Base-by-base conservation (phyloP, 2,797 vertebrate genomes). In the Channallabes apus region DNA sequence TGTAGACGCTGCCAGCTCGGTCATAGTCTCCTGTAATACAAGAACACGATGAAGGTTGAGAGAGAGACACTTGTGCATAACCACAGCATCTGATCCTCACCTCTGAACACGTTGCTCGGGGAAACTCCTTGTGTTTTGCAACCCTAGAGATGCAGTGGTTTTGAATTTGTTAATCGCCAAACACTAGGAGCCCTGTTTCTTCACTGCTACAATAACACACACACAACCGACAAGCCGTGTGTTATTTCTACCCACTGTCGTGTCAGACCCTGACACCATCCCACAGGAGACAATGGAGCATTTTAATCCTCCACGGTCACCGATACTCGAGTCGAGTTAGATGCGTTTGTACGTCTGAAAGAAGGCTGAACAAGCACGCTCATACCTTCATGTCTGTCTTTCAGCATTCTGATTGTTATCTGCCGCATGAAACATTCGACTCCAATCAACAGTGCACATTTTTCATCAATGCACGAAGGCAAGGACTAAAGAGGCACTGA, bases 221-320 rank as follows among this genome's bases (percentile, higher is more conserved):
- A 71, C 68, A 73, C 71, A 51, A 20, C 6, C 4, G 1, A 6
- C 20, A 41, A 41, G 24, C 35, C 46, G 6, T 8, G 14, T 64
- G 77, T 9, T 9, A 32, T 22, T 24, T 64, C 35, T 29, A 18
- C 38, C 32, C 78, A 80, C 61, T 80, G 61, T 80, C 11, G 4
- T 22, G 15, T 65, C 61, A 80, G 59, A 80, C 20, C 41, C 78
- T 14, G 38, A 80, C 78, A 80, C 78, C 38, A 65, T 65, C 41
- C 78, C 6, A 22, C 35, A 64, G 3, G 2, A 64, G 15, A 80
- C 77, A 67, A 80, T 22, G 62, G 38, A 51, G 24, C 78, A 29
- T n/a, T 65, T 80, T 77, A 24, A 4, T 29, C 78, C 61, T 27
- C 62, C 61, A 46, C 77, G 12, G 24, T 80, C 78, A 27, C 24